Evolutionary conservation across 1,140 invertebrate genomes (phyloP).

Genomic region (Coenobita brevimanus): DNA sequence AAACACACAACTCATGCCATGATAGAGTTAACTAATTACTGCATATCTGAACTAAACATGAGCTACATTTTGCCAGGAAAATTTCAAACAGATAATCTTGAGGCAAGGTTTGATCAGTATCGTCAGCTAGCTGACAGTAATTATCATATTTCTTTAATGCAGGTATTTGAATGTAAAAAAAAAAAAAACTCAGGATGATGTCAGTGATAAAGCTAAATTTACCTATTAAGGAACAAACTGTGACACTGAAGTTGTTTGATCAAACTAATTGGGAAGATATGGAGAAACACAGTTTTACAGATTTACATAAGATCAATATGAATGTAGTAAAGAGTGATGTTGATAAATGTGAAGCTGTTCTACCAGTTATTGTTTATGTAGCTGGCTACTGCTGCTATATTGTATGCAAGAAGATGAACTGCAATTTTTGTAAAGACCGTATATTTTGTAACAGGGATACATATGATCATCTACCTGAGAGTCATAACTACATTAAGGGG

Average conservation of each 20-base stretch:
- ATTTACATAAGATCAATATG: conserved; percentile 9
- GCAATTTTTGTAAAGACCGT: conserved; percentile 20
- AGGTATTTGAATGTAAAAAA: conserved; percentile 48
- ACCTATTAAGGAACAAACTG: neutral
- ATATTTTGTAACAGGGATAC: neutral
- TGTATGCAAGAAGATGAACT: too few species aligned
- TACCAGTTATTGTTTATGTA: too few species aligned
- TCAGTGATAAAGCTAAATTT: neutral
- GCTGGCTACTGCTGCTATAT: too few species aligned
- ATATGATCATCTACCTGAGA: neutral
- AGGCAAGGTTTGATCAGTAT: conserved; percentile 49
- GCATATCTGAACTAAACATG: conserved; percentile 9
- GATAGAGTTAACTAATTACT: conserved; percentile 20
- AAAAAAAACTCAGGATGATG: conserved; percentile 1
- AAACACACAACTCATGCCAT: conserved; percentile 45
- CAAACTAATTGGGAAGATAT: conserved; percentile 24
- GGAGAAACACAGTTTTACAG: neutral
- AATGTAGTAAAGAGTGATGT: conserved; percentile 17
- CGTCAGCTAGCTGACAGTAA: conserved; percentile 40
- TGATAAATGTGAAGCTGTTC: too few species aligned
- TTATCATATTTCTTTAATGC: conserved; percentile 37
- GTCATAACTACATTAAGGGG: conserved; percentile 16
- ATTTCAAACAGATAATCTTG: conserved; percentile 54
- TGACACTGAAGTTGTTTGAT: neutral
- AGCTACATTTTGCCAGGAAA: conserved; percentile 48